A percentile compares a stretch with the other conserved stretches of the same genome.
Evolutionary conservation across 2,888 invertebrate genomes (phyloP).

Genomic region (Eucriotettix oculatus): DNA sequence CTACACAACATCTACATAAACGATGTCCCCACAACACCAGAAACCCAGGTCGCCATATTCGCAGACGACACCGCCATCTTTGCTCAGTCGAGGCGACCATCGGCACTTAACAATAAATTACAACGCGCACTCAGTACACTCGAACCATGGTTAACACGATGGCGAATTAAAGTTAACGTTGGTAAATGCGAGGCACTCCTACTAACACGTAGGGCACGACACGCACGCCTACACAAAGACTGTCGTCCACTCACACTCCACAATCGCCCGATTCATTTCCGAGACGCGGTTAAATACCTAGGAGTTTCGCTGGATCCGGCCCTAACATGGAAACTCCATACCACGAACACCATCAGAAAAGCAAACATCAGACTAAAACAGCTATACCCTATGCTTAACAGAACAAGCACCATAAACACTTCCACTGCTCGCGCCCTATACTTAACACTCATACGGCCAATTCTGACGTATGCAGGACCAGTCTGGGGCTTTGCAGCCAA

Average conservation of each 20-base stretch:
- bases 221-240: background rate
- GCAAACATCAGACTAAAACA: background rate
- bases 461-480: no score
- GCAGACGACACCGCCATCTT: background rate
- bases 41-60: background rate
- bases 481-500: no score
- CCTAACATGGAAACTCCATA: background rate
- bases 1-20: background rate
- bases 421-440: no score
- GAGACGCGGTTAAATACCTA: background rate
- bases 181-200: background rate
- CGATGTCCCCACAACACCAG: background rate
- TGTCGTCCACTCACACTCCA: background rate
- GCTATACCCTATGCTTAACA: slow-evolving; percentile 1
- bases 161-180: background rate
- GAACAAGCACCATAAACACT: background rate
- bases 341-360: background rate
- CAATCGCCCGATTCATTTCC: background rate
- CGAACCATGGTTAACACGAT: background rate
- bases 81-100: background rate
- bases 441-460: no score
- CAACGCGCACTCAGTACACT: background rate
- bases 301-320: background rate
- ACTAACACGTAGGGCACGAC: background rate
- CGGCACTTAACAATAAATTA: background rate